phyloP scores from a whole-genome alignment of 2,113 vertebrate genomes.

The Microcebus tavaratra region DNA sequence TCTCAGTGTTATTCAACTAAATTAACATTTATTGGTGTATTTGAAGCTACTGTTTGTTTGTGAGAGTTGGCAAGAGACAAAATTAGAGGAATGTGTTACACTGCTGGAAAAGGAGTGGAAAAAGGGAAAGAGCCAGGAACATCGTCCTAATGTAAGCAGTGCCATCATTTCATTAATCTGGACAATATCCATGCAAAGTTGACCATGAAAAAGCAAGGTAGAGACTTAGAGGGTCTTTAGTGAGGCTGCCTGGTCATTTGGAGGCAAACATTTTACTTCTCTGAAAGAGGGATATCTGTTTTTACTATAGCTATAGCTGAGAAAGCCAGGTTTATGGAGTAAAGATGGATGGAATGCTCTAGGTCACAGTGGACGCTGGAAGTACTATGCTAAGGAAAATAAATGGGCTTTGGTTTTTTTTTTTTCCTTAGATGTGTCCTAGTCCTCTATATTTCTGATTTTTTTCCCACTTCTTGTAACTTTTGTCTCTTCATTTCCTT shows the following conservation, averaged over 20 bases:
- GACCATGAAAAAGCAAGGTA: not conserved
- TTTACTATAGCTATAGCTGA: not conserved
- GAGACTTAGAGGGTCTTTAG: not conserved
- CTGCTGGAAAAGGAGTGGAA: not conserved
- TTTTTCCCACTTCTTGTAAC: not conserved
- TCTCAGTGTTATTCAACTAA: not conserved
- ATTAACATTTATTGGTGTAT: conserved; percentile 7
- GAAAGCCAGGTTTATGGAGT: not conserved
- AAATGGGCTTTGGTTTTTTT: not conserved
- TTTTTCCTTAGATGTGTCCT: not conserved
- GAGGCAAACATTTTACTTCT: not conserved
- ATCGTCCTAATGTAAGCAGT: not conserved
- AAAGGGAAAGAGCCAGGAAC: not conserved
- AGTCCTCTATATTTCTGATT: not conserved
- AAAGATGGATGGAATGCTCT: not conserved
- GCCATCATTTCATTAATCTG: not conserved
- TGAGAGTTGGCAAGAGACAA: not conserved
- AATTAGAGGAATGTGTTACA: not conserved
- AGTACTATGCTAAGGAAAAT: not conserved
- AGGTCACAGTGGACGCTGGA: not conserved
- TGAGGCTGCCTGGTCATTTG: not conserved
- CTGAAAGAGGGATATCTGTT: not conserved
- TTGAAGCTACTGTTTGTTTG: not conserved
- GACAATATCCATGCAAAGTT: not conserved
- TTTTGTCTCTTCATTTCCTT: conserved; percentile 4